Base-by-base conservation (phyloP, 2,797 vertebrate species). In the Numenius phaeopus region DNA sequence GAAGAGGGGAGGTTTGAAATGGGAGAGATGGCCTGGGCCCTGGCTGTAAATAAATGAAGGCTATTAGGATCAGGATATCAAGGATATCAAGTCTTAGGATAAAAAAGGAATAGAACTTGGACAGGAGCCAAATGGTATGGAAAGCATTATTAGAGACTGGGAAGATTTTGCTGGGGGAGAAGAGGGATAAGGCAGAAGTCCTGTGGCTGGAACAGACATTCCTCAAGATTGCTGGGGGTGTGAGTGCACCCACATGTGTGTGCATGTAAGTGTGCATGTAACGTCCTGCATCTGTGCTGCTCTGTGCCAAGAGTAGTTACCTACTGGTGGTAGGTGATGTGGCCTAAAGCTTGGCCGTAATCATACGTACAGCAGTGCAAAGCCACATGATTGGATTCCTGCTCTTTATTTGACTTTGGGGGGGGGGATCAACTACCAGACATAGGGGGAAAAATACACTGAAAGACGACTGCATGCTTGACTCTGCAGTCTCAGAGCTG, bases 181-280 rank as follows among this genome's bases (percentile, higher is more conserved):
- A 34, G 10, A 2, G 7, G 5, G 26, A 5, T 62, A 70, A 65
- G 27, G 19, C 49, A 61, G 27, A 91, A 86, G 21, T 42, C 22
- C 59, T 46, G 46, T 86, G 65, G 14, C 57, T 83, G 42, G 32
- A 37, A 32, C 32, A 80, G 72, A 24, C 30, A 9, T 78, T 29
- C 5, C 23, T 59, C 18, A 40, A 37, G 18, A 55, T 22, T 39
- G 9, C 11, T 59, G 18, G 32, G 15, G 6, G 14, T 44, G 22
- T 20, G 42, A 24, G 11, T 27, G 24, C 62, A 47, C 21, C 13
- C 6, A 5, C 8, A 6, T 40, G 27, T 58, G 18, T 10, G 5
- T 17, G 5, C 24, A 14, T 1, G 1, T 42, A 5, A 29, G 13
- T 11, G 7, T 23, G 5, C 22, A 16, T 1, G 1, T 39, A 9